Evolutionary conservation across 1,140 invertebrate species (phyloP).

Genomic region (Drosophila watanabei): DNA sequence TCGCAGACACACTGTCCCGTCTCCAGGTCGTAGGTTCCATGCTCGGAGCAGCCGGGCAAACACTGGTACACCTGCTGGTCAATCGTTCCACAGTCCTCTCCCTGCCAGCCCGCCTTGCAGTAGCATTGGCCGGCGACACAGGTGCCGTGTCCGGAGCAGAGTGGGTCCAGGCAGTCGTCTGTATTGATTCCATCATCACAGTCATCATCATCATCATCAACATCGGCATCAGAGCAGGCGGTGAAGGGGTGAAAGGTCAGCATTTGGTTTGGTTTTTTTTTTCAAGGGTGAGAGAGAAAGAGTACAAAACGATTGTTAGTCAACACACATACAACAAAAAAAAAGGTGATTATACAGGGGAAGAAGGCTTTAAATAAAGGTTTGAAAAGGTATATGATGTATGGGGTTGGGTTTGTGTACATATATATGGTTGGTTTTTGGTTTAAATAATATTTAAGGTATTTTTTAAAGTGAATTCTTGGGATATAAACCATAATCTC

Average conservation of each 20-base stretch:
- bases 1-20: slow-evolving; percentile 95
- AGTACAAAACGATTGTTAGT: slow-evolving; percentile 69
- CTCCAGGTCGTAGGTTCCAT: slow-evolving; percentile 95
- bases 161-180: slow-evolving; percentile 94
- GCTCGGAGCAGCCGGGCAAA: slow-evolving; percentile 95
- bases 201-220: neutral
- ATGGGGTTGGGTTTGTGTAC: neutral
- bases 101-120: slow-evolving; percentile 98
- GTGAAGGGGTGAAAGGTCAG: slow-evolving; percentile 3
- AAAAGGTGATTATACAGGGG: slow-evolving; percentile 11
- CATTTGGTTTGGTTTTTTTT: slow-evolving; percentile 9
- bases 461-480: neutral
- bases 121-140: slow-evolving; percentile 97
- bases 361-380: neutral
- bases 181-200: slow-evolving; percentile 20
- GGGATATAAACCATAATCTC: no score
- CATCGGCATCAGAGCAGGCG: slow-evolving; percentile 4
- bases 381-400: neutral
- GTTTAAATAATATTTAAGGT: neutral
- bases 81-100: slow-evolving; percentile 93
- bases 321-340: slow-evolving; percentile 32
- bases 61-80: slow-evolving; percentile 96
- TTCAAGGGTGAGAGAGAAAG: slow-evolving; percentile 18
- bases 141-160: slow-evolving; percentile 95
- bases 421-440: neutral